phyloP scores from a whole-genome alignment of 1,140 invertebrate genomes.

The fruit fly (Drosophila melanogaster) region DNA sequence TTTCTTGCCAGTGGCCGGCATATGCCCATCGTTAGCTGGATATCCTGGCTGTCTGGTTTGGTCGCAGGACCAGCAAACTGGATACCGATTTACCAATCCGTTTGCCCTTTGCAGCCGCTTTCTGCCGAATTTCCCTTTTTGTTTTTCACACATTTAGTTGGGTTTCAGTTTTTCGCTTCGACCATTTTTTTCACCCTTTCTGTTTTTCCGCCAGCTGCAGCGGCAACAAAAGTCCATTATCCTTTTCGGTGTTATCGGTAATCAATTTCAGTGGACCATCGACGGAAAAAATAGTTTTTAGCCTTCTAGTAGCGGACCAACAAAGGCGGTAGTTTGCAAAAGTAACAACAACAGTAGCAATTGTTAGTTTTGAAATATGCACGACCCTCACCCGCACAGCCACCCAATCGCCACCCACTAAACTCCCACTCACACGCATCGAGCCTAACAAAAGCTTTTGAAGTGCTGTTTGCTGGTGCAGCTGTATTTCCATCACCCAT shows the following conservation, averaged over 20 bases:
- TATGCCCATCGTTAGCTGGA: conserved; percentile 53
- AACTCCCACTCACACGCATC: conserved; percentile 23
- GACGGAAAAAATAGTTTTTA: conserved; percentile 36
- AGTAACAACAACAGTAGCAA: conserved; percentile 44
- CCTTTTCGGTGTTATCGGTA: conserved; percentile 79
- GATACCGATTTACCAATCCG: conserved; percentile 46
- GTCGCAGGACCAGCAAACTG: conserved; percentile 15
- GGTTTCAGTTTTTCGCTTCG: conserved; percentile 38
- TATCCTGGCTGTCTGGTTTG: conserved; percentile 17
- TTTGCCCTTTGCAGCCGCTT: conserved; percentile 49
- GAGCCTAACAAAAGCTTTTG: conserved; percentile 64
- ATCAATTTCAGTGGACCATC: conserved; percentile 75
- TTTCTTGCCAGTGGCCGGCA: conserved; percentile 46
- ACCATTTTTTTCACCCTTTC: neutral
- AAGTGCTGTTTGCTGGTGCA: conserved; percentile 62
- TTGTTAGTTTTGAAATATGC: conserved; percentile 82
- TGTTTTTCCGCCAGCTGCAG: conserved; percentile 50
- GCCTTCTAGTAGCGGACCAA: conserved; percentile 46
- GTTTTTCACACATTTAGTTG: conserved; percentile 54
- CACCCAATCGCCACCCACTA: neutral
- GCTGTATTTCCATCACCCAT: conserved; percentile 15
- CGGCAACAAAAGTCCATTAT: conserved; percentile 81
- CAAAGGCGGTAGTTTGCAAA: conserved; percentile 43
- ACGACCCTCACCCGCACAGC: conserved; percentile 28
- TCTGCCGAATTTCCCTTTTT: conserved; percentile 21